These are phyloP conservation scores for Ooceraea biroi DNA, from an alignment of 1,140 invertebrate species.

Conservation along the genomic window DNA sequence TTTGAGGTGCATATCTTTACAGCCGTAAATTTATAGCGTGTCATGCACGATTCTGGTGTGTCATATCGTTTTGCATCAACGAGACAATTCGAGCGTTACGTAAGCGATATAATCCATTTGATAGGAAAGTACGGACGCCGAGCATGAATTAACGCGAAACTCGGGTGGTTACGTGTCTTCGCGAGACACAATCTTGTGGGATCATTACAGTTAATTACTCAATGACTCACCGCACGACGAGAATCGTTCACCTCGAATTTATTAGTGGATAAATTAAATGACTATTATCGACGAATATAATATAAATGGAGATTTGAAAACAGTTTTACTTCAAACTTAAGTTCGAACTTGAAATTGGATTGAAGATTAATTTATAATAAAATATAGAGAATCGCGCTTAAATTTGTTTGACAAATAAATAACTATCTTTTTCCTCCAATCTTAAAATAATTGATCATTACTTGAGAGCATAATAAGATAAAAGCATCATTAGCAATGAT, in stretches of 20 bases:
- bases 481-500: too few species aligned
- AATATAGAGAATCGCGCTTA: too few species aligned
- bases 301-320: too few species aligned
- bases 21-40: not conserved
- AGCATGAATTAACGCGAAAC: conserved; percentile 17
- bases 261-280: not conserved
- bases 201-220: not conserved
- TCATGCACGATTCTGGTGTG: not conserved
- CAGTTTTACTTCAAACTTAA: too few species aligned
- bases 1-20: not conserved
- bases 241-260: conserved; percentile 37
- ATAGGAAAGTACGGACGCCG: not conserved
- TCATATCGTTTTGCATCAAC: not conserved
- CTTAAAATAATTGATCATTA: too few species aligned
- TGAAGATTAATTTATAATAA: too few species aligned
- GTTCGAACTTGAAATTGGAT: too few species aligned
- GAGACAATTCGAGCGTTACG: not conserved
- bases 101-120: not conserved
- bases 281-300: too few species aligned
- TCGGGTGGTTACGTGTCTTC: not conserved
- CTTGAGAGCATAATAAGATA: too few species aligned
- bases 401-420: too few species aligned
- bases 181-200: not conserved
- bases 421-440: not conserved
- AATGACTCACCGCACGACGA: conserved; percentile 12